A percentile compares a stretch with the other conserved stretches of the same genome.
Conservation (phyloP, 2,888 invertebrate species). For the Drepanosiphum platanoidis region DNA sequence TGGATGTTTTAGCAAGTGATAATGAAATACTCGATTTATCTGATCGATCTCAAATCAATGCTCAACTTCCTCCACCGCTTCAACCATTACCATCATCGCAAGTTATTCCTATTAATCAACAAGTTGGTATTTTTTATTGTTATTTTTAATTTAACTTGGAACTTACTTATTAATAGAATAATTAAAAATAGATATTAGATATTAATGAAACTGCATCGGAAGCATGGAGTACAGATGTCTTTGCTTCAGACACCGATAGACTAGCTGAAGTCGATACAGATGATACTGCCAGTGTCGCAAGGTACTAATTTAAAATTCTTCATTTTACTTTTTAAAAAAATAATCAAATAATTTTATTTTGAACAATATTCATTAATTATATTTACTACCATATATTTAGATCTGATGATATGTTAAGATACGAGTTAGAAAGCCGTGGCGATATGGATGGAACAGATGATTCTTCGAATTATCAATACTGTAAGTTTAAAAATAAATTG, state of each 20-base stretch:
- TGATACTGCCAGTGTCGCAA: conserved; percentile 74
- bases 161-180: not conserved
- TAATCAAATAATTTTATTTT: not conserved
- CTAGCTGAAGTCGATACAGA: conserved; percentile 85
- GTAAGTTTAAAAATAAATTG: conserved; percentile 8
- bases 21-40: conserved; percentile 84
- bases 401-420: conserved; percentile 80
- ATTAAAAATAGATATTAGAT: conserved; percentile 70
- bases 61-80: conserved; percentile 43
- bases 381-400: conserved; percentile 74
- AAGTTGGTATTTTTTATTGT: conserved; percentile 31
- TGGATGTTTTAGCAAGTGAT: conserved; percentile 96
- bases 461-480: conserved; percentile 55
- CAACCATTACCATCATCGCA: conserved; percentile 3
- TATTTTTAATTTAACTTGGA: not conserved
- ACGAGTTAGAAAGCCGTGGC: conserved; percentile 69
- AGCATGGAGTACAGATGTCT: conserved; percentile 97
- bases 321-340: not conserved
- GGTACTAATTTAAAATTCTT: conserved; percentile 66
- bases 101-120: conserved; percentile 49
- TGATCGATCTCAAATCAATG: conserved; percentile 55
- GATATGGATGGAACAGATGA: conserved; percentile 66
- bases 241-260: conserved; percentile 91
- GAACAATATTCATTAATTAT: conserved; percentile 64
- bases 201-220: conserved; percentile 93